These are phyloP conservation scores for Marisa cornuarietis DNA, from an alignment of 1,140 invertebrate species.

Conservation along the genomic window DNA sequence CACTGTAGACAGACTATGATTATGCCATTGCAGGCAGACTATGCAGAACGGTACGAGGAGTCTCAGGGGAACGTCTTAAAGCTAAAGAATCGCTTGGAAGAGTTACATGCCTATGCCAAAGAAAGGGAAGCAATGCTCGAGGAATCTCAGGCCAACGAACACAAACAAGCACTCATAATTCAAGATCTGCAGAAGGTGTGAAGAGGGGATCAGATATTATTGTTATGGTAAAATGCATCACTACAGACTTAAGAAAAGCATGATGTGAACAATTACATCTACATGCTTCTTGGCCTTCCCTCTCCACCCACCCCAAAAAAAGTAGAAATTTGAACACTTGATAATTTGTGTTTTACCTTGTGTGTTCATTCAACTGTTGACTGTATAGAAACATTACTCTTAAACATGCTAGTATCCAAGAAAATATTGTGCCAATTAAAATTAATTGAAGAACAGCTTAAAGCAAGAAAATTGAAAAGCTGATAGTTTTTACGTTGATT, in stretches of 20 bases:
- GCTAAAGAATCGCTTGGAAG: slow-evolving; percentile 46
- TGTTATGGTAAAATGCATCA: neutral
- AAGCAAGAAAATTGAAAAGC: too few species aligned
- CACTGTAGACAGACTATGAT: neutral
- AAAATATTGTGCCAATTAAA: too few species aligned
- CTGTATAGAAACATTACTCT: neutral
- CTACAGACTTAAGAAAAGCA: neutral
- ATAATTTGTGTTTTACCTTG: neutral
- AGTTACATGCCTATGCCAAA: slow-evolving; percentile 40
- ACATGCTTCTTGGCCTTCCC: neutral
- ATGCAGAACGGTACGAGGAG: slow-evolving; percentile 43
- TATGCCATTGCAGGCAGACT: slow-evolving; percentile 33
- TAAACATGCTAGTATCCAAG: neutral
- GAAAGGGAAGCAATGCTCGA: slow-evolving; percentile 39
- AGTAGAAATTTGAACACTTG: neutral
- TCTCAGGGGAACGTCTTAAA: slow-evolving; percentile 42
- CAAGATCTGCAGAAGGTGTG: slow-evolving; percentile 37
- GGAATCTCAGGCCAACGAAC: slow-evolving; percentile 26
- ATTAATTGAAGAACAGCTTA: too few species aligned
- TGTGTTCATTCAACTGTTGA: neutral
- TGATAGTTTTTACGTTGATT: too few species aligned
- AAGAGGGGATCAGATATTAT: neutral
- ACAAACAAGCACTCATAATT: slow-evolving; percentile 29
- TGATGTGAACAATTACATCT: neutral
- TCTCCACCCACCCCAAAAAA: neutral